Percentiles rank a stretch among this genome's conserved stretches.
These are phyloP conservation scores for Pedionomus torquatus DNA, from an alignment of 2,113 vertebrate genomes.

Conservation along the genomic window DNA sequence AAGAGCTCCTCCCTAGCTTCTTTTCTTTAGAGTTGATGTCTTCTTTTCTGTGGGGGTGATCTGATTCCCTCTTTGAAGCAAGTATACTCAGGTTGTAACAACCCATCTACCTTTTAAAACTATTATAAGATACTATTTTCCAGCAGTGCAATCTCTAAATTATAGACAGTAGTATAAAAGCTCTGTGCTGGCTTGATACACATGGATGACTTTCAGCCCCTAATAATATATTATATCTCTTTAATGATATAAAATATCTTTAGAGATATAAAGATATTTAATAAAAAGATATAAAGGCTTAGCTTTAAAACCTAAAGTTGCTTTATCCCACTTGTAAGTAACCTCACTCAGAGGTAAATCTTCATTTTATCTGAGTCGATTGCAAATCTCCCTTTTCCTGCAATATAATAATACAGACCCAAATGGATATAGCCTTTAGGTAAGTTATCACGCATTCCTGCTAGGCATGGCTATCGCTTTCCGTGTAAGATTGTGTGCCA, in stretches of 20 bases:
- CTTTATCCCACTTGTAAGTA: neutral
- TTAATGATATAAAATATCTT: too few species aligned
- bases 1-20: neutral
- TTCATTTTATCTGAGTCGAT: neutral
- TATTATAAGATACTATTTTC: neutral
- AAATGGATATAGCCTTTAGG: neutral
- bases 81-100: neutral
- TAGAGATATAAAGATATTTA: too few species aligned
- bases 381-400: neutral
- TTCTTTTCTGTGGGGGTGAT: neutral
- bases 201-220: neutral
- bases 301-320: neutral
- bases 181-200: neutral
- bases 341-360: neutral
- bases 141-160: neutral
- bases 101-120: neutral
- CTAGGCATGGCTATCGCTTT: neutral
- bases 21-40: neutral
- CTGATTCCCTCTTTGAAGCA: neutral
- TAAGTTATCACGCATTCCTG: conserved; percentile 3
- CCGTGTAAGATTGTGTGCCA: neutral
- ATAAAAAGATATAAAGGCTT: too few species aligned
- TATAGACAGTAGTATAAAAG: neutral
- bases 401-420: neutral
- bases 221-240: neutral